Evolutionary conservation across 2,113 vertebrate species (phyloP).

Genomic region (Pollimyrus isidori): DNA sequence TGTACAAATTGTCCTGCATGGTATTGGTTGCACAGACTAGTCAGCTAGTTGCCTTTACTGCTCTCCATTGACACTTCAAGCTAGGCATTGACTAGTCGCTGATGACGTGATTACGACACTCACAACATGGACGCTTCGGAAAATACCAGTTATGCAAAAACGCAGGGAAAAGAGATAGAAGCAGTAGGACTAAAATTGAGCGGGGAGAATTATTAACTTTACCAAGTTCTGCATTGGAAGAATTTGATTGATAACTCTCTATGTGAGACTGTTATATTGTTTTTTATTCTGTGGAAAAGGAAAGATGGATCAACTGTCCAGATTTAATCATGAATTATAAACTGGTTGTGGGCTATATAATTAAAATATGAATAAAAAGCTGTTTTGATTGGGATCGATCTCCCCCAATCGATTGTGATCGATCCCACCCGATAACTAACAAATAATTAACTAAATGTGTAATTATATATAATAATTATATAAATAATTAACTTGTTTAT

Average conservation of each 20-base stretch:
- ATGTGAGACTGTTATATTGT: too few species aligned
- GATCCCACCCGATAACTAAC: not conserved
- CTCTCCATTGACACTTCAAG: not conserved
- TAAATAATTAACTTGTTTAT: not conserved
- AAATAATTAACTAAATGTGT: not conserved
- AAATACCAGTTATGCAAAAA: not conserved
- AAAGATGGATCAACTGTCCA: too few species aligned
- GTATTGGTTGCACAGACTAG: not conserved
- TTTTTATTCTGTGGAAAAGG: too few species aligned
- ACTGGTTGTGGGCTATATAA: too few species aligned
- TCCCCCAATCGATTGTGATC: not conserved
- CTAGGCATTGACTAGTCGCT: not conserved
- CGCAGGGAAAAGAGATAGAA: not conserved
- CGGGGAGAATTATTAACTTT: not conserved
- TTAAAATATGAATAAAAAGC: not conserved
- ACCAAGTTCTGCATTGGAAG: not conserved
- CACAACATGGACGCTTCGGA: not conserved
- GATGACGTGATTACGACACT: not conserved
- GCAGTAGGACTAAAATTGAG: not conserved
- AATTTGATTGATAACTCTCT: not conserved
- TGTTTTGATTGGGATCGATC: not conserved
- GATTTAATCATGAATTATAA: too few species aligned
- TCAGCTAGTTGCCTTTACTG: not conserved
- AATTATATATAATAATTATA: too few species aligned
- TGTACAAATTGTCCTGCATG: not conserved